Base-by-base conservation (phyloP, 2,888 invertebrate species). In the Xylocampa areola region DNA sequence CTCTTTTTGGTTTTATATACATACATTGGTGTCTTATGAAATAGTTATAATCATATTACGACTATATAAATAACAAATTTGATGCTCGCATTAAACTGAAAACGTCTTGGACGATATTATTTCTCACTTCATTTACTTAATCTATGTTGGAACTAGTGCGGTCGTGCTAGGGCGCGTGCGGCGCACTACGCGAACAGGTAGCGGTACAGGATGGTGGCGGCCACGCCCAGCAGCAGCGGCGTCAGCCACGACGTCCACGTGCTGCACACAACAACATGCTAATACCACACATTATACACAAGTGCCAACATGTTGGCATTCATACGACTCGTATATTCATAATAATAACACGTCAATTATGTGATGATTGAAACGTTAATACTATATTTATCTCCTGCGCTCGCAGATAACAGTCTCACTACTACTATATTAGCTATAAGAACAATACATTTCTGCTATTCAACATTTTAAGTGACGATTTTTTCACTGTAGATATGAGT, bases 141-240 rank as follows among this genome's bases (percentile, higher is more conserved):
- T 33, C 25, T n/a, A 25, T 11, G 10, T 3, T 23, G 11, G 8
- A 37, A 10, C 2, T 14, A 13, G 17, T 10, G 8, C 43, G 14
- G 43, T 13, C 0, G 47, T n/a, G 35, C 47, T 0, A n/a, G 23
- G 21, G 11, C 49, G 11, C 25, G 47, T 39, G 52, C 29, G 29
- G 52, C 19, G 57, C 65, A 75, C 93, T 95, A 90, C 86, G 92
- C 91, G 89, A 96, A 96, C 86, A 96, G 95, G 87, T 95, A 95
- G 83, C 96, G 95, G 89, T 96, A 96, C 73, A 96, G 88, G 71
- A 96, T 76, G 62, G 96, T 96, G 75, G 96, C 96, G 50, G 95
- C 88, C 67, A 96, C 80, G 62, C 96, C 96, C 79, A 96, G 92
- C 77, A 95, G 86, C 79, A 96, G 89, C 72, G 96, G 96, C 81